phyloP scores from a whole-genome alignment of 2,888 invertebrate genomes.

The Euspilapteryx auroguttella region DNA sequence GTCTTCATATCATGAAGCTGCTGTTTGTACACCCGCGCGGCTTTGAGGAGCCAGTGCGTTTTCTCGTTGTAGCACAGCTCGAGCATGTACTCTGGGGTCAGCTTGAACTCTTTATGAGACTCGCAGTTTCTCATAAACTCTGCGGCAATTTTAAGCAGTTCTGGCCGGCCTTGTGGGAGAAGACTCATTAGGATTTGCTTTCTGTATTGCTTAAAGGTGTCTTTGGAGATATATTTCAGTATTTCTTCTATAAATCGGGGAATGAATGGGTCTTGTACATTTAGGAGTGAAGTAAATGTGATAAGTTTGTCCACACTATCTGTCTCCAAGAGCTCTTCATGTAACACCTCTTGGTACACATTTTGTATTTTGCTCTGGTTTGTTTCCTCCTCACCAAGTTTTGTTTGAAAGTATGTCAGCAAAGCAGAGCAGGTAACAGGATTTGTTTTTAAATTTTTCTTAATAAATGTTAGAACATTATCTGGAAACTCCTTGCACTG shows the following conservation, averaged over 20 bases:
- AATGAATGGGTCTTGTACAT: slow-evolving; percentile 28
- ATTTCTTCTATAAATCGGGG: slow-evolving; percentile 26
- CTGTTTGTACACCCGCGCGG: slow-evolving; percentile 40
- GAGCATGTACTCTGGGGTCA: slow-evolving; percentile 52
- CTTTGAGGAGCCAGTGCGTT: slow-evolving; percentile 49
- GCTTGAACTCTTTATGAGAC: slow-evolving; percentile 38
- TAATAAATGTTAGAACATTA: slow-evolving; percentile 33
- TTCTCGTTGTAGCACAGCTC: slow-evolving; percentile 51
- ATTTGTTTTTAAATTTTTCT: slow-evolving; percentile 36
- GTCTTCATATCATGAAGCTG: slow-evolving; percentile 47
- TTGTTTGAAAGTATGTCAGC: slow-evolving; percentile 24
- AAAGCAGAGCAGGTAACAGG: slow-evolving; percentile 38
- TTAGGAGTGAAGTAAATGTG: slow-evolving; percentile 30
- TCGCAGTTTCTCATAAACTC: slow-evolving; percentile 40
- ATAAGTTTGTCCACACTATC: slow-evolving; percentile 32
- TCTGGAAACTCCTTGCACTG: slow-evolving; percentile 22
- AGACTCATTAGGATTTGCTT: slow-evolving; percentile 47
- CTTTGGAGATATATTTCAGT: slow-evolving; percentile 29
- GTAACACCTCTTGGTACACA: slow-evolving; percentile 30
- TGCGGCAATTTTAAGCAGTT: slow-evolving; percentile 26
- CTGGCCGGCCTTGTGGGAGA: slow-evolving; percentile 33
- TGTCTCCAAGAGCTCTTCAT: slow-evolving; percentile 26
- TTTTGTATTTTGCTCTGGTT: slow-evolving; percentile 24
- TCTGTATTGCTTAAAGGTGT: slow-evolving; percentile 32
- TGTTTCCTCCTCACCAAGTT: slow-evolving; percentile 16